Evolutionary conservation across 2,888 invertebrate genomes (phyloP).

Genomic region (Mythimna vitellina): DNA sequence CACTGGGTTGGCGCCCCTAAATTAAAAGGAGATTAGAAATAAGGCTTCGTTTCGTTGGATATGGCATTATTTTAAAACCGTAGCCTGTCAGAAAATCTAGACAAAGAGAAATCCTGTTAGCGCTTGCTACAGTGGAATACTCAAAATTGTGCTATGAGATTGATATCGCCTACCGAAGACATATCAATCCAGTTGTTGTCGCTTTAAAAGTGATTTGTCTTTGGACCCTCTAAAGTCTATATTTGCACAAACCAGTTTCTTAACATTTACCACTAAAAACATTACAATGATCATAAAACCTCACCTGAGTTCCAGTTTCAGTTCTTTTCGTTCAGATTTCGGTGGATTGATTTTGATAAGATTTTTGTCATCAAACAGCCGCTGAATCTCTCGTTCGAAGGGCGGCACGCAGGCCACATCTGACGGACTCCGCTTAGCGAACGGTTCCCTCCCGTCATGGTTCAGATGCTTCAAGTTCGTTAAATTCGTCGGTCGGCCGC

Average conservation of each 20-base stretch:
- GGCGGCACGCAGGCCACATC: conserved; percentile 91
- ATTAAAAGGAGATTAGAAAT: not conserved
- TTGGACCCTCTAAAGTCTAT: too few species aligned
- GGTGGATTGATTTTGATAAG: conserved; percentile 91
- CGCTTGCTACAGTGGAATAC: too few species aligned
- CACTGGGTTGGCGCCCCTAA: conserved; percentile 79
- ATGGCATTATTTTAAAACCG: too few species aligned
- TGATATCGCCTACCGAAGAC: too few species aligned
- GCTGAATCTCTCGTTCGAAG: conserved; percentile 95
- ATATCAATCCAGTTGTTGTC: too few species aligned
- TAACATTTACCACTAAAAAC: too few species aligned
- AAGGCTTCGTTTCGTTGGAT: not conserved
- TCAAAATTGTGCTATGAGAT: too few species aligned
- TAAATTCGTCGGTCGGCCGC: conserved; percentile 88
- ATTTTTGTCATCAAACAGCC: conserved; percentile 94
- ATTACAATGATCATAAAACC: conserved; percentile 19
- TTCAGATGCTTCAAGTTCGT: conserved; percentile 89
- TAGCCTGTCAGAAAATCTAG: too few species aligned
- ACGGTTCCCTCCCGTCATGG: conserved; percentile 86
- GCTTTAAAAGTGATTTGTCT: too few species aligned
- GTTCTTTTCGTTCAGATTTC: conserved; percentile 91
- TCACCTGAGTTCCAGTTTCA: conserved; percentile 90
- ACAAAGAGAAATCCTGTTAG: too few species aligned
- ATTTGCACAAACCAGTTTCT: too few species aligned
- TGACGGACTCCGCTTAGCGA: conserved; percentile 86